Base-by-base conservation (phyloP, 2,888 invertebrate species). In the Phyllotreta striolata region DNA sequence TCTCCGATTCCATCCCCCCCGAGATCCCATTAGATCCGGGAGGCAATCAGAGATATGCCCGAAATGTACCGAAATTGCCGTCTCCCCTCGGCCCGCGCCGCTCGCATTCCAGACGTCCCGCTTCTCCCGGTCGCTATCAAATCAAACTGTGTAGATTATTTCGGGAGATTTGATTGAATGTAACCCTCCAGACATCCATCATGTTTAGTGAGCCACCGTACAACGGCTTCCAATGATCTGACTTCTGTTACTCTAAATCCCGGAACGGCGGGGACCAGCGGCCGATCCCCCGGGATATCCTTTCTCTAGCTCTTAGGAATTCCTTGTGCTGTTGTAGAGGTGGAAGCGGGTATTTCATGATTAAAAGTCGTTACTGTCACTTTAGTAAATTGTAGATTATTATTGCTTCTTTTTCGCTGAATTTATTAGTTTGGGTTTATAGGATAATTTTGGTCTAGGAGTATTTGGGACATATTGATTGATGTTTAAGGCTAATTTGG, bases 121-220 rank as follows among this genome's bases (percentile, higher is more conserved):
- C 47, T 70, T 70, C 68, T 70, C 73, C 24, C 70, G 67, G 67
- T 68, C 71, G 70, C 72, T 73, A 74, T 75, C 74, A 74, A 76
- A 75, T 76, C 74, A 72, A 70, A 60, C 60, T 69, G 65, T 69
- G 68, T 57, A 75, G 76, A 74, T 75, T 76, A 75, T 75, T 75
- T 76, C 74, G 70, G 72, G 72, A 74, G 73, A 75, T 76, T 76
- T 76, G 76, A 76, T 76, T 75, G 76, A 76, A 76, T 76, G 75
- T 72, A 73, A 72, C 75, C 76, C 75, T 73, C 71, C 71, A 37
- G 74, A 70, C 76, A 76, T 76, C 76, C 74, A 75, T 76, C 76
- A 76, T 76, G 76, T 76, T 76, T 75, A 75, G 74, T 71, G 72
- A 73, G 73, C 72, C 73, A 70, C 75, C 73, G 74, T 73, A 74